phyloP scores from a whole-genome alignment of 2,797 vertebrate genomes.

The Sebastolobus alascanus region DNA sequence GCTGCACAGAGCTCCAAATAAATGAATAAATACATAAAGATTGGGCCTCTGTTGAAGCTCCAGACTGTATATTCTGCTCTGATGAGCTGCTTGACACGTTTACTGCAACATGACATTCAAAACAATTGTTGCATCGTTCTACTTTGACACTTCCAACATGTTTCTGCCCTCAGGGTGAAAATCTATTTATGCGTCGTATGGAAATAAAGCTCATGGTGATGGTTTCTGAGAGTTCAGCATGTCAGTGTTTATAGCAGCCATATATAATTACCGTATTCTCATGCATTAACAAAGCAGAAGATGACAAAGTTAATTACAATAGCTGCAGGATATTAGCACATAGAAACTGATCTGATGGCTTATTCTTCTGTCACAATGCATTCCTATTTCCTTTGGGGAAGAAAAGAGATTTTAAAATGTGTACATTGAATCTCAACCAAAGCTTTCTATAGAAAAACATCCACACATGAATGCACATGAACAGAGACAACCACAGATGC shows the following conservation, averaged over 20 bases:
- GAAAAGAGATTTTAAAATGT: background rate
- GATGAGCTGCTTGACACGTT: slow-evolving; percentile 1
- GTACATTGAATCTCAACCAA: background rate
- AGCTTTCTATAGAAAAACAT: background rate
- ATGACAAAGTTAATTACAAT: background rate
- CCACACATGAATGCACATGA: background rate
- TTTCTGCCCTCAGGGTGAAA: background rate
- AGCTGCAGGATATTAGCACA: background rate
- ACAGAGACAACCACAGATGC: background rate
- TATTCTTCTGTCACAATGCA: background rate
- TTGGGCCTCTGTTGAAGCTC: background rate
- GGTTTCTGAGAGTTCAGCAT: background rate
- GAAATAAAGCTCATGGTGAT: background rate
- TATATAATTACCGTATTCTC: background rate
- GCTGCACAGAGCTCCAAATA: background rate
- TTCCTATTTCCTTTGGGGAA: background rate
- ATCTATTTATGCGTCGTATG: background rate
- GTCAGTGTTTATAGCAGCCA: background rate
- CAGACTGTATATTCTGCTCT: background rate
- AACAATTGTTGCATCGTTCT: background rate
- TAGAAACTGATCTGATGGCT: background rate
- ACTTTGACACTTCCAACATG: background rate
- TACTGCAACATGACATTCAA: background rate
- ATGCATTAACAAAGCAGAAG: background rate
- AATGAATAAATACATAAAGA: background rate